These are phyloP conservation scores for Cassiopea xamachana DNA, from an alignment of 30 jellyfish, hydroid and myxozoan species.

Conservation along the genomic window DNA sequence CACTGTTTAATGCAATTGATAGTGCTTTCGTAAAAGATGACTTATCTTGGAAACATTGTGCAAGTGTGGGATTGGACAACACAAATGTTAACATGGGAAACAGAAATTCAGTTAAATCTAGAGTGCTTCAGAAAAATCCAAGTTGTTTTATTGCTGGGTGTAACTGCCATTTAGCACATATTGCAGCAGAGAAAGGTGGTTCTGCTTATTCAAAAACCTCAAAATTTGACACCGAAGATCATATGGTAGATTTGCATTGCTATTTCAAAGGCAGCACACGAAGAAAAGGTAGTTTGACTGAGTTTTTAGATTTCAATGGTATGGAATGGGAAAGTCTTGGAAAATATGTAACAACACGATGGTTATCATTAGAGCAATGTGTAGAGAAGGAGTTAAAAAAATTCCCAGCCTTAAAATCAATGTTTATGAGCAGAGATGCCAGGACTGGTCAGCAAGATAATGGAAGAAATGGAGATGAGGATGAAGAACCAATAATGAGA, in stretches of 20 bases:
- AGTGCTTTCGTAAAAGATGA: slow-evolving; percentile 4
- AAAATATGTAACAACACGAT: slow-evolving; percentile 51
- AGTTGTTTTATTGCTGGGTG: slow-evolving; percentile 73
- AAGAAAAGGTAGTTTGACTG: slow-evolving; percentile 57
- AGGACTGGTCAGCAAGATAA: not conserved
- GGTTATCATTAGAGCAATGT: slow-evolving; percentile 73
- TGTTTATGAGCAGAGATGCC: slow-evolving; percentile 22
- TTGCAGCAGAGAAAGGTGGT: slow-evolving; percentile 60
- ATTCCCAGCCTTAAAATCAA: slow-evolving; percentile 52
- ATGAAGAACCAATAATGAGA: slow-evolving; percentile 9
- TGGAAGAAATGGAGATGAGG: not conserved
- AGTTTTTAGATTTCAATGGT: slow-evolving; percentile 60
- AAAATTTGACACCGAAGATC: slow-evolving; percentile 39
- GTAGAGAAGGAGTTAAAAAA: slow-evolving; percentile 19
- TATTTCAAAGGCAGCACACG: slow-evolving; percentile 63
- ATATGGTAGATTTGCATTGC: slow-evolving; percentile 40
- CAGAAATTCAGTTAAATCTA: slow-evolving; percentile 64
- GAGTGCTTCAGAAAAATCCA: slow-evolving; percentile 32
- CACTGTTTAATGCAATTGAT: slow-evolving; percentile 27
- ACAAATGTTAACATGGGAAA: slow-evolving; percentile 74
- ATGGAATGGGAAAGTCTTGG: slow-evolving; percentile 52
- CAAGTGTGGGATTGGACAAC: slow-evolving; percentile 70
- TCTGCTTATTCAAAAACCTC: slow-evolving; percentile 36
- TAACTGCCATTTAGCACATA: slow-evolving; percentile 80
- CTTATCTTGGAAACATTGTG: slow-evolving; percentile 52